Base-by-base conservation (phyloP, 2,888 invertebrate genomes). In the Cylindroiulus punctatus region DNA sequence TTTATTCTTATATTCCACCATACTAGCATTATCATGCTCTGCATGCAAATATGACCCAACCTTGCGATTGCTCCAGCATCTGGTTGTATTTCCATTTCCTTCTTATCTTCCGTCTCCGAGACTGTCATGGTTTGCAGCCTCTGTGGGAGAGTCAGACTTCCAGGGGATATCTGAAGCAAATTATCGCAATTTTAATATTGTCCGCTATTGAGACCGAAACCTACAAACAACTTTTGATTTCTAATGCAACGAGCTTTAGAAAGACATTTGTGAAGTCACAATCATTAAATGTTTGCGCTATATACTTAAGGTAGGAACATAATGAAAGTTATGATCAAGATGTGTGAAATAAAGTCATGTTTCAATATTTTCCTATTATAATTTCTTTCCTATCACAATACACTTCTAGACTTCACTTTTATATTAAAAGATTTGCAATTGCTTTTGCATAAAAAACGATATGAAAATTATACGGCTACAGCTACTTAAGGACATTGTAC, bases 31-130 rank as follows among this genome's bases (percentile, higher is more conserved):
- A 7, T 36, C 7, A 84, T 22, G 12, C 17, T 17, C 12, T 19
- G 26, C 10, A 83, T 12, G 8, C 26, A n/a, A 40, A 84, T n/a
- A n/a, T n/a, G n/a, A 22, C 14, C 36, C n/a, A 76, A 90, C 92
- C 92, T 92, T n/a, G 92, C 91, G 32, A 93, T 92, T 47, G 92
- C 92, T 82, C 91, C 91, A 7, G 91, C 90, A 89, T 93, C 92
- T 0, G 92, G 92, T 87, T 93, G 90, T 88, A 93, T 93, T 86
- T 93, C 92, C 84, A 76, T 87, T 85, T 87, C 86, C 65, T 88
- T 86, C 12, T 65, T 84, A 44, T 85, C 84, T 81, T 88, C 88
- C 84, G 88, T 84, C 87, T 87, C 87, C 86, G 88, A 86, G 87
- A 89, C 36, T 87, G 89, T 86, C 88, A 88, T 92, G 88, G 92